Evolutionary conservation across 2,888 invertebrate species (phyloP).

Genomic region (Erebia aethiops): DNA sequence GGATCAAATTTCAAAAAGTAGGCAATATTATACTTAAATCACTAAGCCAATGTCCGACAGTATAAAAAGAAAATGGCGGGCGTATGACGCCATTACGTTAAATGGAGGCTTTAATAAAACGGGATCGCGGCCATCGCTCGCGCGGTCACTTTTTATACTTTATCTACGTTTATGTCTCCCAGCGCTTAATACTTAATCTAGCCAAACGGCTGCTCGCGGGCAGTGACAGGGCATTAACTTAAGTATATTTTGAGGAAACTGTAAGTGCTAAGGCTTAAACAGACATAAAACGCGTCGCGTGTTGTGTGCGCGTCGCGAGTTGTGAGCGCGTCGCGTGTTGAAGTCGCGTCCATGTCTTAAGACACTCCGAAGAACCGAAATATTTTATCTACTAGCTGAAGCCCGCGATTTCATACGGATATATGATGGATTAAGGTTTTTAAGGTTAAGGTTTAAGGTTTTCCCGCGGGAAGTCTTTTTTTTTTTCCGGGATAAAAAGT

Average conservation of each 20-base stretch:
- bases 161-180: conserved; percentile 36
- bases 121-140: conserved; percentile 41
- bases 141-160: conserved; percentile 43
- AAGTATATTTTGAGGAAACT: not conserved
- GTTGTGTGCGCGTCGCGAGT: too few species aligned
- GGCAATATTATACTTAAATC: conserved; percentile 35
- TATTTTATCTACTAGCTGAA: too few species aligned
- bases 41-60: conserved; percentile 35
- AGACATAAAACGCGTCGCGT: too few species aligned
- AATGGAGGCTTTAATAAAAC: conserved; percentile 45
- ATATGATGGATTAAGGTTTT: too few species aligned
- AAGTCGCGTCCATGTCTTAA: too few species aligned
- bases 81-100: conserved; percentile 44
- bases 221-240: conserved; percentile 1
- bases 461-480: too few species aligned
- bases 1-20: conserved; percentile 21
- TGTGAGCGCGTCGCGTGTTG: too few species aligned
- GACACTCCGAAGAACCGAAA: too few species aligned
- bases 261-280: too few species aligned
- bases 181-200: conserved; percentile 38
- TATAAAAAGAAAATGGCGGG: conserved; percentile 42
- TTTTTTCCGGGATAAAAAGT: too few species aligned
- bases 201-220: conserved; percentile 30
- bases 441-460: too few species aligned
- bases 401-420: too few species aligned